Evolutionary conservation across 2,113 vertebrate species (phyloP).

Genomic region (Eonycteris spelaea): DNA sequence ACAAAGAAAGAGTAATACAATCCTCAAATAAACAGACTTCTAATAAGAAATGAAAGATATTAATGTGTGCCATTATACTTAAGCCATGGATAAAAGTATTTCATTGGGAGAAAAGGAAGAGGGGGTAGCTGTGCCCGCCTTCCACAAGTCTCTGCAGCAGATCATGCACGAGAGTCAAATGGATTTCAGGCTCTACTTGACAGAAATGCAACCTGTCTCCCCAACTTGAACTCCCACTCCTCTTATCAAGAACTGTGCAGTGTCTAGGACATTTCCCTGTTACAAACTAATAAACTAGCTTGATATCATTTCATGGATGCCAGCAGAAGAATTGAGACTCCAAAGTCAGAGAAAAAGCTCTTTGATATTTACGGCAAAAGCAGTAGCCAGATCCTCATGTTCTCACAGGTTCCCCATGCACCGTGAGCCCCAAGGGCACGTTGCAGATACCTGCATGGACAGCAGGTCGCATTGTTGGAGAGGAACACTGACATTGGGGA

Average conservation of each 20-base stretch:
- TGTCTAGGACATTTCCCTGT: neutral
- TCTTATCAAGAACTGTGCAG: neutral
- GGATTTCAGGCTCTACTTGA: neutral
- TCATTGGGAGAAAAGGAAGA: neutral
- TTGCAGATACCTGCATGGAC: fast-evolving
- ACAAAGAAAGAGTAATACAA: neutral
- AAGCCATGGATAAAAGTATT: neutral
- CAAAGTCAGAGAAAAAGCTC: neutral
- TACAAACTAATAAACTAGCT: neutral
- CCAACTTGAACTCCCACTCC: neutral
- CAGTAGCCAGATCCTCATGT: neutral
- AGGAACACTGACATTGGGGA: neutral
- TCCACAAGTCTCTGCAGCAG: neutral
- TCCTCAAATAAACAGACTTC: neutral
- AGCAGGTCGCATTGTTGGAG: neutral
- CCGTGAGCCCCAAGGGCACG: neutral
- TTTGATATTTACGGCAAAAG: neutral
- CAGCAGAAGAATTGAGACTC: neutral
- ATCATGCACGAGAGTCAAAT: neutral
- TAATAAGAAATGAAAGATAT: neutral
- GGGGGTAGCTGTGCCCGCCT: neutral
- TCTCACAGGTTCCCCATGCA: neutral
- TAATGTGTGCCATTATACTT: neutral
- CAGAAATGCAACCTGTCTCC: neutral
- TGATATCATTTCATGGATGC: neutral